Percentiles rank a stretch among this genome's conserved stretches.
These are phyloP conservation scores for Megalonaias nervosa DNA, from an alignment of 1,140 invertebrate genomes.

Conservation along the genomic window DNA sequence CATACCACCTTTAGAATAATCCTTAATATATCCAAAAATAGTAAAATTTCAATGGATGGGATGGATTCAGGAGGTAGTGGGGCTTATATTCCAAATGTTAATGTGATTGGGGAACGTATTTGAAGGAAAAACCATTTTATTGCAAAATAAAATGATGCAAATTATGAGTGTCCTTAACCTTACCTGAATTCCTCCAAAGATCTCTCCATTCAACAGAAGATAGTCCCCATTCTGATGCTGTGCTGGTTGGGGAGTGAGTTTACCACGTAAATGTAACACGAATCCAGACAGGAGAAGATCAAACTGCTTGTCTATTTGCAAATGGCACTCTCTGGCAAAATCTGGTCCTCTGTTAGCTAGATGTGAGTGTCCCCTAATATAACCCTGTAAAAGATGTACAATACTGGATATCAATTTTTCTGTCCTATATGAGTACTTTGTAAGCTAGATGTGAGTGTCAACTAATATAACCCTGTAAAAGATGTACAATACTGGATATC, in stretches of 20 bases:
- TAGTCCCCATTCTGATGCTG: conserved; percentile 74
- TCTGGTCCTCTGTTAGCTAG: conserved; percentile 53
- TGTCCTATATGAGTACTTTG: conserved; percentile 30
- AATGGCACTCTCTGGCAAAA: not conserved
- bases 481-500: not conserved
- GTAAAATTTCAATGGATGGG: too few species aligned
- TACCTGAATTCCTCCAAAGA: conserved; percentile 76
- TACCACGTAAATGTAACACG: conserved; percentile 83
- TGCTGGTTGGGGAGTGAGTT: conserved; percentile 77
- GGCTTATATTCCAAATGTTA: too few species aligned
- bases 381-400: conserved; percentile 29
- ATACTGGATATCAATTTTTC: not conserved
- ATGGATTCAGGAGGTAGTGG: too few species aligned
- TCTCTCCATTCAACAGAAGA: conserved; percentile 88
- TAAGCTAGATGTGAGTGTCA: conserved; percentile 32
- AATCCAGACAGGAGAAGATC: conserved; percentile 65
- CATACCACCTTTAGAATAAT: too few species aligned
- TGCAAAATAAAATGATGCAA: not conserved
- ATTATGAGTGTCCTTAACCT: not conserved
- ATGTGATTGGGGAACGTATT: too few species aligned
- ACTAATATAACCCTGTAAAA: conserved; percentile 32
- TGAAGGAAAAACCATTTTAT: not conserved
- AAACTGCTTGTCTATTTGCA: not conserved
- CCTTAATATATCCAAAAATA: too few species aligned
- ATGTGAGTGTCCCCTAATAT: conserved; percentile 25